Evolutionary conservation across 1,140 invertebrate species (phyloP).

Genomic region (Ips typographus): DNA sequence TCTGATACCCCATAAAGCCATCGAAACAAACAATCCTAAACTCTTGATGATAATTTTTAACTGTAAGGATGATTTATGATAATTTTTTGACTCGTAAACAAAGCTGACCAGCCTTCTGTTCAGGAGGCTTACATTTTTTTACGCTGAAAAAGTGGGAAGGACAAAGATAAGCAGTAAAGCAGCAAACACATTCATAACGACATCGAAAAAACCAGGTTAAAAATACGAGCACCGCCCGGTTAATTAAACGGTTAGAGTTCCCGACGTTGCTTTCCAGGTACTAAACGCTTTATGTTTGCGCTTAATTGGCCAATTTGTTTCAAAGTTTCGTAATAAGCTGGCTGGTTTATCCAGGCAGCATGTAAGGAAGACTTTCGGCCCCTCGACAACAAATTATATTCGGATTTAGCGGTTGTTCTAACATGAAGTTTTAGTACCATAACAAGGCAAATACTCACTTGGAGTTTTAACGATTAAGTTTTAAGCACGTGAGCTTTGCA

Average conservation of each 20-base stretch:
- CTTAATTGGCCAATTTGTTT: constrained; percentile 1
- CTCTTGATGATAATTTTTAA: no score
- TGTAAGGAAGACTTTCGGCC: background rate
- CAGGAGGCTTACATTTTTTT: no score
- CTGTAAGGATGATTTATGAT: no score
- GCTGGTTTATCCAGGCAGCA: background rate
- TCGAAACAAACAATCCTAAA: no score
- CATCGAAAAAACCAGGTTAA: no score
- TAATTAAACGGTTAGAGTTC: background rate
- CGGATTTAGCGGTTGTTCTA: background rate
- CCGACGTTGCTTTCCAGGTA: background rate
- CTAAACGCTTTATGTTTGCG: constrained; percentile 1
- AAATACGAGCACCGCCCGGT: background rate
- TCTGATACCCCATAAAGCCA: no score
- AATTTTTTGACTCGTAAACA: no score
- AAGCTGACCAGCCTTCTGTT: no score
- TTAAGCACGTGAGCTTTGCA: background rate
- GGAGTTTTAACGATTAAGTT: background rate
- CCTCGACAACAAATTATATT: background rate
- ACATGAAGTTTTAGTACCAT: background rate
- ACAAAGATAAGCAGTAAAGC: no score
- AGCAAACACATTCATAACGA: no score
- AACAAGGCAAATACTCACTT: background rate
- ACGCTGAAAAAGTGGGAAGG: no score
- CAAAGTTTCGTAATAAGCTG: constrained; percentile 4